Evolutionary conservation across 2,113 vertebrate species (phyloP), one percentile per base, ranked within the genome.

Genomic region (Polypterus bichir): DNA sequence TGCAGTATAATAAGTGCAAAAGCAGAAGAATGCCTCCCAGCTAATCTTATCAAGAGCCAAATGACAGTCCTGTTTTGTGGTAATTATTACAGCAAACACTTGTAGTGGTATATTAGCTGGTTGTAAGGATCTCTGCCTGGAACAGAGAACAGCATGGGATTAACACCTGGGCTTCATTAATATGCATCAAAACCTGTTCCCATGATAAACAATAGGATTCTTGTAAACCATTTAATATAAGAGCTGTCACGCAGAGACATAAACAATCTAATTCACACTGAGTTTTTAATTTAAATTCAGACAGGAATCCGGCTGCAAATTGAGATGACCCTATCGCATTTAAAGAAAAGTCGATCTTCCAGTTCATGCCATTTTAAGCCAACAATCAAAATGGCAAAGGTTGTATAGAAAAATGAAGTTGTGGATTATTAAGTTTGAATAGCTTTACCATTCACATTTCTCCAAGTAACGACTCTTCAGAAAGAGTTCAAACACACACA

Each of bases 141-240:
- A 69, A 78, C 82, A 74, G 68, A 66, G 78, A 83, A 68, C 68
- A 78, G 77, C 69, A 69, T 74, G 75, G 76, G 76, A 69, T 82
- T 81, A 79, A 81, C 81, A 89, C 77, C 83, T 87, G 81, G 72
- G 72, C 57, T 70, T 86, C 70, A 85, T 87, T 83, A 86, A 85
- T 83, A 87, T 80, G 74, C 64, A 86, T 76, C 70, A 69, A 78
- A 86, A 77, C 75, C 78, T 87, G 83, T 70, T 86, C 78, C 70
- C 70, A 74, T 77, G 71, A 85, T 71, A 83, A 85, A 78, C 74
- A 85, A 78, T 74, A 75, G 74, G 68, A 85, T 79, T 76, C 74
- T 66, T 74, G 73, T 79, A 83, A 86, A 81, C 68, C 74, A 72
- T 78, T 81, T 84, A 77, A 84, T 82, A 83, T 76, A 83, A 88